These are phyloP conservation scores for Scatophagus argus DNA, from an alignment of 2,113 vertebrate species.

Conservation along the genomic window DNA sequence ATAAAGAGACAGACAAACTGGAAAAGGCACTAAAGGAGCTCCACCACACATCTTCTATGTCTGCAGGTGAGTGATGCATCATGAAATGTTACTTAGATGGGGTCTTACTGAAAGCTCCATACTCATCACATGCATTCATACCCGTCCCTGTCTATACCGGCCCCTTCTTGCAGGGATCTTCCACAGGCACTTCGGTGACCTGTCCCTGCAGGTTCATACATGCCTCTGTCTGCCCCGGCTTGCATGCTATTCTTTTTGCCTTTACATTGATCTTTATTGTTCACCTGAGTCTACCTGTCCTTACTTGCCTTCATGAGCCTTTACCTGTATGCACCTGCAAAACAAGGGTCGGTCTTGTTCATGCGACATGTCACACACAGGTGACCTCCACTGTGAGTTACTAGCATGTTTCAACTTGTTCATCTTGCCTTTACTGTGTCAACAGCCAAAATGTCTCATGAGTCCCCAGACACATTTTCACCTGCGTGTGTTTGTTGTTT, in stretches of 20 bases:
- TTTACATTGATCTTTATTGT: constrained; percentile 4
- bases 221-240: constrained; percentile 29
- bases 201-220: constrained; percentile 53
- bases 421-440: constrained; percentile 12
- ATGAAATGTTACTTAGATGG: neutral
- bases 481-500: constrained; percentile 24
- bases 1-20: constrained; percentile 57
- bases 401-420: constrained; percentile 61
- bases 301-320: constrained; percentile 42
- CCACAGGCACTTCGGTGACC: neutral
- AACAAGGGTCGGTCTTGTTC: neutral
- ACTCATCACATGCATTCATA: neutral
- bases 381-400: constrained; percentile 15
- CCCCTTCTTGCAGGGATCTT: constrained; percentile 20
- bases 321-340: constrained; percentile 16
- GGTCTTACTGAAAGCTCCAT: neutral
- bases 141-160: neutral
- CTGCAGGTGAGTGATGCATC: constrained; percentile 66
- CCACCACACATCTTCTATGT: constrained; percentile 38
- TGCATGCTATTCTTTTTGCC: constrained; percentile 4
- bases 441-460: constrained; percentile 22
- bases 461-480: constrained; percentile 26
- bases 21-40: constrained; percentile 68
- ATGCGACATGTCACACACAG: neutral
- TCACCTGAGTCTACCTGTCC: constrained; percentile 34